phyloP scores from a whole-genome alignment of 1,140 invertebrate genomes.

The Zaprionus lachaisei region DNA sequence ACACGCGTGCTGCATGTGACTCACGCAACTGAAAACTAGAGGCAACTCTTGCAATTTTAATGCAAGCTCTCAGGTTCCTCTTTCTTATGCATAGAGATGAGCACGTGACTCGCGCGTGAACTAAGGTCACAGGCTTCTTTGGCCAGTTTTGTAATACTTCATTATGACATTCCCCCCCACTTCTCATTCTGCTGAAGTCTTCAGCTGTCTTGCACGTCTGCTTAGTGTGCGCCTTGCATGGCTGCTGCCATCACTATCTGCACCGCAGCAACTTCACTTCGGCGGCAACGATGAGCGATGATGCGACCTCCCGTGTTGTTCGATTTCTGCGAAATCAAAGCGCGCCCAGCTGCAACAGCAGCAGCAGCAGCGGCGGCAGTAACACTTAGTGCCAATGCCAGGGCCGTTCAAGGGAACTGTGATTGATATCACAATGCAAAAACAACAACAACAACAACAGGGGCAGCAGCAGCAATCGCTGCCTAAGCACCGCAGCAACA shows the following conservation, averaged over 20 bases:
- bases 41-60: no score
- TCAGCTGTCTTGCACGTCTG: neutral
- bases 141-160: no score
- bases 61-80: no score
- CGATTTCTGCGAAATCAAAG: conserved; percentile 79
- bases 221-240: conserved; percentile 1
- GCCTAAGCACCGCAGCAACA: conserved; percentile 3
- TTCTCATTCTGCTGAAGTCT: neutral
- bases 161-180: neutral
- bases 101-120: neutral
- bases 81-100: neutral
- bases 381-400: conserved; percentile 57
- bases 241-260: conserved; percentile 9
- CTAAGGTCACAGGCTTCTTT: neutral
- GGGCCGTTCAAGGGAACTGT: conserved; percentile 72
- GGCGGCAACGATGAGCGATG: conserved; percentile 71
- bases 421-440: conserved; percentile 67
- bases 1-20: conserved; percentile 16
- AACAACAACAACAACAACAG: neutral
- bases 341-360: conserved; percentile 74
- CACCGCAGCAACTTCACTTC: conserved; percentile 10
- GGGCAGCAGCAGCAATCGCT: conserved; percentile 9
- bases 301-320: conserved; percentile 80
- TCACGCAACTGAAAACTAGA: neutral
- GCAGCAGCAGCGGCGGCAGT: neutral